A percentile compares a stretch with the other conserved stretches of the same genome.
phyloP scores from a whole-genome alignment of 2,113 vertebrate genomes.

The Alces alces region DNA sequence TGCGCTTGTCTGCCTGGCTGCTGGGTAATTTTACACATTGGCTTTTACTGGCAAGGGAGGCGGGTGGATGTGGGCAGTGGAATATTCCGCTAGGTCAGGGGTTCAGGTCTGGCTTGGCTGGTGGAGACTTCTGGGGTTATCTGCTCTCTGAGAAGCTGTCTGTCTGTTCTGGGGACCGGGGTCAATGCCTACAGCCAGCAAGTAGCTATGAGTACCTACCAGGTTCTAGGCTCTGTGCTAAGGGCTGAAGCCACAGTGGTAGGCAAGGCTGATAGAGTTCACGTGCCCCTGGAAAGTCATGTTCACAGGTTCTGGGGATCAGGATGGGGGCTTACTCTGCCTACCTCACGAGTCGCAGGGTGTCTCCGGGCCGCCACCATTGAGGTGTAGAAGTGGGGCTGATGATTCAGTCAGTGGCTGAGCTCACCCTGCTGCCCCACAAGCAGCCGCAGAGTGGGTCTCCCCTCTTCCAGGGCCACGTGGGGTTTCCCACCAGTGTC shows the following conservation, averaged over 20 bases:
- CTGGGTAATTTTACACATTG: constrained; percentile 1
- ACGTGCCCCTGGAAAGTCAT: fast-evolving
- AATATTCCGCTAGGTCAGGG: not conserved
- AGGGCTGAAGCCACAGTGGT: fast-evolving
- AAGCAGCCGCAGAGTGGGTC: not conserved
- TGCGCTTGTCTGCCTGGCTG: not conserved
- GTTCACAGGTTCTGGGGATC: not conserved
- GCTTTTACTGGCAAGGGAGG: not conserved
- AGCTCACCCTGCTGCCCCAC: not conserved
- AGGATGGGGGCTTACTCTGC: not conserved
- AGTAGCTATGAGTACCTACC: not conserved
- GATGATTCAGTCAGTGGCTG: not conserved
- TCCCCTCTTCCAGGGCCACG: not conserved
- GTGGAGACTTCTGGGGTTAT: not conserved
- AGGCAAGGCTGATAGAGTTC: not conserved
- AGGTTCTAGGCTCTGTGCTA: too few species aligned
- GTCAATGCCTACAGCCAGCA: fast-evolving
- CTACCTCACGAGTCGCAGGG: not conserved
- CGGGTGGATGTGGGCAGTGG: not conserved
- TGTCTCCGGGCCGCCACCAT: not conserved
- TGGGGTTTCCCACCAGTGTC: not conserved
- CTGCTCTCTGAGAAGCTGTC: not conserved
- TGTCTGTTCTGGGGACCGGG: not conserved
- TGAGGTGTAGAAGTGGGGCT: not conserved
- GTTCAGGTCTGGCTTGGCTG: not conserved